phyloP scores from a whole-genome alignment of 1,140 invertebrate genomes.

The Acromyrmex heyeri region DNA sequence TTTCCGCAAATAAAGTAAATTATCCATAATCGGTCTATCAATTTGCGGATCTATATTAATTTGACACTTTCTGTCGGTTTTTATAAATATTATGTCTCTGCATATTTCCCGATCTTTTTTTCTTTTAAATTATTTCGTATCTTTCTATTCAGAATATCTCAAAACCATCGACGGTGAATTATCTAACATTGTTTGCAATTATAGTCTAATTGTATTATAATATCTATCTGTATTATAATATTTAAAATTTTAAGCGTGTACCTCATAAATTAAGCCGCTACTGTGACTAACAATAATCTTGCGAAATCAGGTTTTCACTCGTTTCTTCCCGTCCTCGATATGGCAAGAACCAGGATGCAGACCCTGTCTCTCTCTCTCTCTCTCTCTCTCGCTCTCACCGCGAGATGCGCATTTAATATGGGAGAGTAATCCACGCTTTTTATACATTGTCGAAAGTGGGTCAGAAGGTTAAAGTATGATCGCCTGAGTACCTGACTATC shows the following conservation, averaged over 20 bases:
- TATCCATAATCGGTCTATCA: not conserved
- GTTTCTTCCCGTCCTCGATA: conserved; percentile 31
- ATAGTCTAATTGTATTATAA: not conserved
- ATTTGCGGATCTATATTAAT: not conserved
- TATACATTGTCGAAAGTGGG: conserved; percentile 36
- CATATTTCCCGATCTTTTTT: not conserved
- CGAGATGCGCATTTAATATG: conserved; percentile 25
- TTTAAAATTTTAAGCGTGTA: not conserved
- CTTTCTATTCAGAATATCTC: not conserved
- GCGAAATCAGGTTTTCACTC: conserved; percentile 21
- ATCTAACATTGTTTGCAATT: not conserved
- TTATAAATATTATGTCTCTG: not conserved
- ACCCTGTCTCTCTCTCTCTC: not conserved
- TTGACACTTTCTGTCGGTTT: not conserved
- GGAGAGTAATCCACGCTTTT: conserved; percentile 40
- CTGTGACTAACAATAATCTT: conserved; percentile 44
- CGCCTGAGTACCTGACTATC: conserved; percentile 20
- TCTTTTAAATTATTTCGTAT: not conserved
- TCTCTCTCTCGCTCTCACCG: not conserved
- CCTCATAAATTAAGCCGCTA: not conserved
- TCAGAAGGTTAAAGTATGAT: conserved; percentile 27
- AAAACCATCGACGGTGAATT: not conserved
- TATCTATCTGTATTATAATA: not conserved
- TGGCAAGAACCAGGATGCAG: conserved; percentile 9
- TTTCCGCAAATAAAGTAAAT: conserved; percentile 6